These are phyloP conservation scores for Eufriesea mexicana DNA, from an alignment of 1,140 invertebrate genomes.

Conservation along the genomic window DNA sequence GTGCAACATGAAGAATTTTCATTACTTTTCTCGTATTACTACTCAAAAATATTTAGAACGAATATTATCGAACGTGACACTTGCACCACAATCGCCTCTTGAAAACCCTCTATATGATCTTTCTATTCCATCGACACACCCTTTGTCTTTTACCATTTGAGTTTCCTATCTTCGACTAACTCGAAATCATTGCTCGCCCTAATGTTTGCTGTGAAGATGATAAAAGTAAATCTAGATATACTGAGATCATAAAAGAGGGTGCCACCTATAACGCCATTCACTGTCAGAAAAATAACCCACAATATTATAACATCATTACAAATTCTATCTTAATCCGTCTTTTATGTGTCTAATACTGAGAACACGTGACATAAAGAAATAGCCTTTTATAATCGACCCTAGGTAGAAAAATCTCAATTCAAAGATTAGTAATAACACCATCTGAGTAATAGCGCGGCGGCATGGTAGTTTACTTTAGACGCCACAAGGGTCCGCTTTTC, in stretches of 20 bases:
- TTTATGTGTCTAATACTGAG: not conserved
- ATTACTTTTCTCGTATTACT: not conserved
- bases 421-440: not conserved
- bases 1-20: not conserved
- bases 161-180: not conserved
- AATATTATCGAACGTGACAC: not conserved
- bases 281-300: not conserved
- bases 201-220: not conserved
- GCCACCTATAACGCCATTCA: not conserved
- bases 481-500: not conserved
- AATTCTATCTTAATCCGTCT: slow-evolving; percentile 3
- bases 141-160: not conserved
- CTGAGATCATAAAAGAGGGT: not conserved
- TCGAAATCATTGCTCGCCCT: not conserved
- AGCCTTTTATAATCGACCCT: not conserved
- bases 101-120: too few relatives aligned
- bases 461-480: not conserved
- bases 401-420: not conserved
- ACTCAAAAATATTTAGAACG: slow-evolving; percentile 9
- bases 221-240: not conserved
- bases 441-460: not conserved
- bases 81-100: not conserved
- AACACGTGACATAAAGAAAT: slow-evolving; percentile 4
- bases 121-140: too few relatives aligned
- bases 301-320: slow-evolving; percentile 10